Conservation (phyloP, 2,113 vertebrate species). For the Strix uralensis region DNA sequence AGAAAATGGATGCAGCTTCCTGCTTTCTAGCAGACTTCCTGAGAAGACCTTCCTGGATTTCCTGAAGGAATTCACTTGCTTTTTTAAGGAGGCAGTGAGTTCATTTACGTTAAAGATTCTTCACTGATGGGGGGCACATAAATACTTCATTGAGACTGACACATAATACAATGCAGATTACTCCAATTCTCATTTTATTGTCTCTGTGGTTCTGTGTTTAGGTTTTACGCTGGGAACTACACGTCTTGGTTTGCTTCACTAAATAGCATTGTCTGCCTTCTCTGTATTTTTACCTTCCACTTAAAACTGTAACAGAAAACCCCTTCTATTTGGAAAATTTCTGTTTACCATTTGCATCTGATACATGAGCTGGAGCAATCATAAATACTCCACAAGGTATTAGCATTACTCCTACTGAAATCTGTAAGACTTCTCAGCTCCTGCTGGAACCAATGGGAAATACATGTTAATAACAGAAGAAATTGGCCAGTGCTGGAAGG, state of each 20-base stretch:
- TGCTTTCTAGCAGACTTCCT: neutral
- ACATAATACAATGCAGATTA: neutral
- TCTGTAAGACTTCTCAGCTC: neutral
- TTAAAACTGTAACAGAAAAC: neutral
- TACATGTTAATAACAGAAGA: neutral
- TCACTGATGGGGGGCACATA: neutral
- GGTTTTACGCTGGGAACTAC: neutral
- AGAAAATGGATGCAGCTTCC: neutral
- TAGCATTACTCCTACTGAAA: neutral
- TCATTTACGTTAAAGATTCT: neutral
- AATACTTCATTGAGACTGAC: neutral
- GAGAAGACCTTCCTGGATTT: neutral
- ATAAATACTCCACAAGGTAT: neutral
- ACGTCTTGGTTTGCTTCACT: neutral
- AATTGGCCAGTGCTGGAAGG: neutral
- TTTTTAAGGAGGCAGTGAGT: neutral
- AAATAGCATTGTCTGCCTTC: neutral
- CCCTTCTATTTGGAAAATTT: neutral
- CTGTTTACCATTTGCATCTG: neutral
- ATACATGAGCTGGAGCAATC: neutral
- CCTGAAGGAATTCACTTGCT: neutral
- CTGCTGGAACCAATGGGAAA: neutral
- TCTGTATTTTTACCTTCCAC: neutral
- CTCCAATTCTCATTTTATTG: neutral
- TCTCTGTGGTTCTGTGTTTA: neutral